Evolutionary conservation across 2,797 vertebrate species (phyloP).

Genomic region (Pachyuromys duprasi): DNA sequence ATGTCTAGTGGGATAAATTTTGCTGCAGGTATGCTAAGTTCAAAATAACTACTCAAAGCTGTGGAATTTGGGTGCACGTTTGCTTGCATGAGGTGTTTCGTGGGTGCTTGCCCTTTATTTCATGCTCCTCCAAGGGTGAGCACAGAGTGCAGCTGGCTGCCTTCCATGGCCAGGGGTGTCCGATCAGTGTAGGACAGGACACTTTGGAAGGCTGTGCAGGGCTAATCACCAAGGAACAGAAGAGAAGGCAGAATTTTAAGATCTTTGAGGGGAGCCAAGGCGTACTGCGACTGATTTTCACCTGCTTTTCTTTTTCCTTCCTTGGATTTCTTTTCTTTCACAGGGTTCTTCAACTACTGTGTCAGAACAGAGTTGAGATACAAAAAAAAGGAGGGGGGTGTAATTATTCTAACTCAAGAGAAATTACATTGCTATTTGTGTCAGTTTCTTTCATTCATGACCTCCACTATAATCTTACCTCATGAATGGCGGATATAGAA

Average conservation of each 20-base stretch:
- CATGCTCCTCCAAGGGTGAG: not conserved
- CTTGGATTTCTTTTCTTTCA: not conserved
- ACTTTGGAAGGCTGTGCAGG: not conserved
- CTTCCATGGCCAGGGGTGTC: not conserved
- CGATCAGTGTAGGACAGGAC: not conserved
- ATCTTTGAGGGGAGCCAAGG: not conserved
- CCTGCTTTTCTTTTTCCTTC: not conserved
- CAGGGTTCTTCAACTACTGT: not conserved
- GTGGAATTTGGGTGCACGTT: not conserved
- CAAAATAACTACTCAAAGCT: not conserved
- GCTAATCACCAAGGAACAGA: not conserved
- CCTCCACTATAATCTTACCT: not conserved
- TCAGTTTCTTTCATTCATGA: not conserved
- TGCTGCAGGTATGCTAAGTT: not conserved
- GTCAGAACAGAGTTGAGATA: conserved; percentile 20
- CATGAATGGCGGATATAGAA: not conserved
- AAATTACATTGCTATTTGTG: not conserved
- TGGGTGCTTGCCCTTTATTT: fast-evolving
- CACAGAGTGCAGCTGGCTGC: not conserved
- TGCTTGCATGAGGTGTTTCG: fast-evolving
- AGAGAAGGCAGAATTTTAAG: not conserved
- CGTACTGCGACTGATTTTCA: not conserved
- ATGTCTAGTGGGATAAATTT: not conserved
- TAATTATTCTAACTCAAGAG: not conserved
- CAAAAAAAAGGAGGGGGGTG: not conserved